phyloP scores from a whole-genome alignment of 2,888 invertebrate species.

The Platerodrilus igneus region DNA sequence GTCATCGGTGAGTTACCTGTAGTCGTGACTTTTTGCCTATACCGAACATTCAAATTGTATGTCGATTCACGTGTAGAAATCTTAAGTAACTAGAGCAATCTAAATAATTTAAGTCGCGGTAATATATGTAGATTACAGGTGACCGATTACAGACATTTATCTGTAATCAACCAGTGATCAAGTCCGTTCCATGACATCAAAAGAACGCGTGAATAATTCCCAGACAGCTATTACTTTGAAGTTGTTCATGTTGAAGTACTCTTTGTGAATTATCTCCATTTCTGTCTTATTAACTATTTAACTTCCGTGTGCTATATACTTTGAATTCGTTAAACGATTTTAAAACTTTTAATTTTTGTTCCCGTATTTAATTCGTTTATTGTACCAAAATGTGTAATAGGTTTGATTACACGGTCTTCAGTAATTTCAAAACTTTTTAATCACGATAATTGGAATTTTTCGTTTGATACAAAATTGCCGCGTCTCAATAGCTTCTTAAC shows the following conservation, averaged over 20 bases:
- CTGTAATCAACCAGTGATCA: slow-evolving; percentile 36
- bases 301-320: slow-evolving; percentile 30
- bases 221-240: slow-evolving; percentile 39
- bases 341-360: no score
- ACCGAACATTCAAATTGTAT: no score
- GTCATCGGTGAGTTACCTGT: no score
- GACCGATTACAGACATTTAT: slow-evolving; percentile 39
- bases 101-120: slow-evolving; percentile 27
- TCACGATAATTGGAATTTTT: slow-evolving; percentile 36
- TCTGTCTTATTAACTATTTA: slow-evolving; percentile 38
- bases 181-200: slow-evolving; percentile 36
- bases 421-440: slow-evolving; percentile 27
- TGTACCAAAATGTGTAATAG: slow-evolving; percentile 23
- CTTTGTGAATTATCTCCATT: slow-evolving; percentile 22
- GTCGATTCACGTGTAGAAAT: no score
- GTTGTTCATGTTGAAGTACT: slow-evolving; percentile 31
- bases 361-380: slow-evolving; percentile 16
- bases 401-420: slow-evolving; percentile 20
- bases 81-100: no score
- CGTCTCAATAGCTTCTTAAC: slow-evolving; percentile 26
- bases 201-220: slow-evolving; percentile 42
- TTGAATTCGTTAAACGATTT: no score
- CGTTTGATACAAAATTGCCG: slow-evolving; percentile 36
- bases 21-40: slow-evolving; percentile 2
- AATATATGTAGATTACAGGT: slow-evolving; percentile 41